Base-by-base conservation (phyloP, 1,140 invertebrate genomes). In the Drosophila subobscura region DNA sequence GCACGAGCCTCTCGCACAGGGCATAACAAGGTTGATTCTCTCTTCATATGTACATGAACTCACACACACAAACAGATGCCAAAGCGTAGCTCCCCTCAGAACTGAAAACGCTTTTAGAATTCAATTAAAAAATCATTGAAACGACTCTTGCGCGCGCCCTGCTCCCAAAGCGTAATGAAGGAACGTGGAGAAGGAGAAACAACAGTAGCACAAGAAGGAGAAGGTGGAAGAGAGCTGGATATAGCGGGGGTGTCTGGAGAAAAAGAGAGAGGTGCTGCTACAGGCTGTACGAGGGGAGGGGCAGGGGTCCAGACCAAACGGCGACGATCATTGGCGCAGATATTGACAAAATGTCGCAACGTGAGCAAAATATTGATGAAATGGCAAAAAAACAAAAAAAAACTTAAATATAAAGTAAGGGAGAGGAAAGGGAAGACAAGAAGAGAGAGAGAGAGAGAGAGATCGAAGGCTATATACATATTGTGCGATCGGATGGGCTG, bases 281-380 rank as follows among this genome's bases (percentile, higher is more conserved):
- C 6, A 10, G 8, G 29, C 0, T 33, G 29, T 33, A 33, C 0
- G 8, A 23, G 53, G 45, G 37, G 41, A 53, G 55, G 46, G 41
- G 41, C 16, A 74, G 71, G 53, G 33, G 33, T 37, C 67, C 72
- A 56, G 57, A 45, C 68, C 56, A 50, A 72, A 60, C 72, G 56
- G 71, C 79, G 72, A 56, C 77, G 81, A 86, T 81, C 81, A 86
- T 84, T 86, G 81, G 81, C 83, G 78, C 79, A 89, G 84, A 89
- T 89, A 88, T 88, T 88, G 84, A 88, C 84, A 89, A 88, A 88
- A 88, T 88, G 84, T 89, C 85, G 79, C 85, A 89, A 89, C 84
- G 84, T 88, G 84, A 72, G 72, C 84, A 73, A 84, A 89, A 84
- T 89, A 89, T 89, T 89, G 79, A 88, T 89, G 72, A 89, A 72